Conservation (phyloP, 2,113 vertebrate genomes). For the Scomber scombrus region DNA sequence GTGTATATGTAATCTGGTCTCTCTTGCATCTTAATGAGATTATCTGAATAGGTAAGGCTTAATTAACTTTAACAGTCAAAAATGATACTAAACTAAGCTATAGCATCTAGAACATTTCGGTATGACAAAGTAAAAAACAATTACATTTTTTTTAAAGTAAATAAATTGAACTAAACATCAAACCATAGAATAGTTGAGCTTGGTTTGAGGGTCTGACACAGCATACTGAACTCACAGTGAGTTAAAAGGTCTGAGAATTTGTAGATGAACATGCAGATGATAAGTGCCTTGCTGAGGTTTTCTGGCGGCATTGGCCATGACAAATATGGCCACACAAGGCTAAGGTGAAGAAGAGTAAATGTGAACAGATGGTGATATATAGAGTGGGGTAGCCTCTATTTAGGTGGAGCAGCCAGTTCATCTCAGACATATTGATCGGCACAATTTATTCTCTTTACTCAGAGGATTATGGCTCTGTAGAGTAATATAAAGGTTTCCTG, state of each 20-base stretch:
- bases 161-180: background rate
- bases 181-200: background rate
- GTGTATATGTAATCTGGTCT: too few relatives aligned
- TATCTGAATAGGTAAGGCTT: too few relatives aligned
- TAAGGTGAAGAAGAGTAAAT: slow-evolving; percentile 65
- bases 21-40: too few relatives aligned
- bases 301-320: slow-evolving; percentile 31
- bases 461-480: slow-evolving; percentile 80
- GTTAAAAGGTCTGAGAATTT: slow-evolving; percentile 25
- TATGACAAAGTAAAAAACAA: too few relatives aligned
- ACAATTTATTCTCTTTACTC: slow-evolving; percentile 82
- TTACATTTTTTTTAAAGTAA: too few relatives aligned
- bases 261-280: slow-evolving; percentile 33
- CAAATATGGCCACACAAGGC: slow-evolving; percentile 65
- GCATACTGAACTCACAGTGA: background rate
- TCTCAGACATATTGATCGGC: slow-evolving; percentile 79
- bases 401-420: slow-evolving; percentile 73
- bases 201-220: background rate
- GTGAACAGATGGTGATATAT: slow-evolving; percentile 73
- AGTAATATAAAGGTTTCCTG: slow-evolving; percentile 86
- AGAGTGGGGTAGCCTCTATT: slow-evolving; percentile 56
- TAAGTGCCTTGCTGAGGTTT: background rate
- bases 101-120: too few relatives aligned
- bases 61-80: too few relatives aligned
- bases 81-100: too few relatives aligned